Conservation (phyloP, 2,888 invertebrate species). For the Ichneumoninae sp. region DNA sequence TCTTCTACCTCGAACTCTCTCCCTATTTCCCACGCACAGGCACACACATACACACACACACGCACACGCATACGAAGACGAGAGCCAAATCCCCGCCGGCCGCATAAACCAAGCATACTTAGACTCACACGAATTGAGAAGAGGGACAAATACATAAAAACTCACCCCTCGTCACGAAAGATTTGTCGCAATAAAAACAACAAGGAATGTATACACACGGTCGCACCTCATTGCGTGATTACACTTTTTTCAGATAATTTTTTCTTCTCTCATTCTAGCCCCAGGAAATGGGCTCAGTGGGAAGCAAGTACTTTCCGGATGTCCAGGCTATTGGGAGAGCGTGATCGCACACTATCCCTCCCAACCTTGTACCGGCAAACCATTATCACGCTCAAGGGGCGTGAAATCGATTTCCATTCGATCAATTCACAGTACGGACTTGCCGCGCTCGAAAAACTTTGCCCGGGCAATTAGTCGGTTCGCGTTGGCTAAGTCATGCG, state of each 20-base stretch:
- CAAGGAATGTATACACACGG: slow-evolving; percentile 21
- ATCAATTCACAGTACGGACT: slow-evolving; percentile 69
- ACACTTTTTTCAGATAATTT: background rate
- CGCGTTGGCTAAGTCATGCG: slow-evolving; percentile 67
- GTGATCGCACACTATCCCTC: slow-evolving; percentile 8
- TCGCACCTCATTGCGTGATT: slow-evolving; percentile 35
- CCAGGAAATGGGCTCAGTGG: background rate
- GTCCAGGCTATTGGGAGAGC: background rate
- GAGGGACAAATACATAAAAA: slow-evolving; percentile 20
- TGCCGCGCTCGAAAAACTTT: slow-evolving; percentile 68
- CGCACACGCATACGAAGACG: background rate
- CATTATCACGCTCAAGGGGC: slow-evolving; percentile 68
- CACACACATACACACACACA: background rate
- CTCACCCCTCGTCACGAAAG: slow-evolving; percentile 10
- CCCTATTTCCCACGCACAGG: background rate
- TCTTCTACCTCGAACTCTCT: slow-evolving; percentile 23
- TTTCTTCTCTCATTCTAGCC: background rate
- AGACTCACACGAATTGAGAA: background rate
- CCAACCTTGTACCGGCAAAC: slow-evolving; percentile 67
- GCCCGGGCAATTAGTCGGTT: slow-evolving; percentile 72
- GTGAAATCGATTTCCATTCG: slow-evolving; percentile 74
- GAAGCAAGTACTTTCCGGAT: slow-evolving; percentile 34
- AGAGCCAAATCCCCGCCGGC: slow-evolving; percentile 2
- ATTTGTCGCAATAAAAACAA: slow-evolving; percentile 43
- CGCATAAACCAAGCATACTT: background rate